Percentiles rank a stretch among this genome's conserved stretches.
Conservation (phyloP, 2,113 vertebrate genomes). For the Orthonyx spaldingii region DNA sequence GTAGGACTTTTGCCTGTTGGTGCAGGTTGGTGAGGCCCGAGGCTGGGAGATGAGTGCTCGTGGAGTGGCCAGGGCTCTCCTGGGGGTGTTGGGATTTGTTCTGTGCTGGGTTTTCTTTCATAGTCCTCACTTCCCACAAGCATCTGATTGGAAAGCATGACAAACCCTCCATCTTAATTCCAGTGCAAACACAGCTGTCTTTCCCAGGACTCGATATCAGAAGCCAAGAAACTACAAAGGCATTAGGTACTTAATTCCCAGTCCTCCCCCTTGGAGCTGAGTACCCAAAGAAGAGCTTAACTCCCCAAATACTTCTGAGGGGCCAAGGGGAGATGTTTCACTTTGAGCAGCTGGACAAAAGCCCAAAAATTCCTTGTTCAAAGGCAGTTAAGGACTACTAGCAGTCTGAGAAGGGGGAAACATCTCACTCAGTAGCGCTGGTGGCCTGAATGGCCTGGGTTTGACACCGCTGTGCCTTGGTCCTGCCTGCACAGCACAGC, state of each 20-base stretch:
- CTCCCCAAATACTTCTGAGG: neutral
- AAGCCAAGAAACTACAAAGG: neutral
- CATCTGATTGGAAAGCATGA: neutral
- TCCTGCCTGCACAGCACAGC: neutral
- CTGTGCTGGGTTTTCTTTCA: neutral
- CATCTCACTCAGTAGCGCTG: neutral
- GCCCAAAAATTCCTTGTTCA: neutral
- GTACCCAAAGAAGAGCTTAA: neutral
- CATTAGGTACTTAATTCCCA: neutral
- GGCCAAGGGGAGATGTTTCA: neutral
- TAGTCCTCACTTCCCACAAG: neutral
- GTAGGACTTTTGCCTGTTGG: neutral
- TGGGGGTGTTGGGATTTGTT: neutral
- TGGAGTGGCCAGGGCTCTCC: neutral
- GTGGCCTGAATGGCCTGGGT: neutral
- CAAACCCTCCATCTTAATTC: neutral
- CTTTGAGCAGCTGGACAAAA: neutral
- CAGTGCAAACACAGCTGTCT: conserved; percentile 20
- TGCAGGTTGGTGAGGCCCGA: neutral
- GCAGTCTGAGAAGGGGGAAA: neutral
- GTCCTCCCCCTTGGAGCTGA: neutral
- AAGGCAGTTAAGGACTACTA: neutral
- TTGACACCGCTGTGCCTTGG: neutral
- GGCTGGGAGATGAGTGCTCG: neutral
- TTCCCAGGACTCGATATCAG: neutral